Conservation (phyloP, 2,797 vertebrate species). For the Lepus oiostolus region DNA sequence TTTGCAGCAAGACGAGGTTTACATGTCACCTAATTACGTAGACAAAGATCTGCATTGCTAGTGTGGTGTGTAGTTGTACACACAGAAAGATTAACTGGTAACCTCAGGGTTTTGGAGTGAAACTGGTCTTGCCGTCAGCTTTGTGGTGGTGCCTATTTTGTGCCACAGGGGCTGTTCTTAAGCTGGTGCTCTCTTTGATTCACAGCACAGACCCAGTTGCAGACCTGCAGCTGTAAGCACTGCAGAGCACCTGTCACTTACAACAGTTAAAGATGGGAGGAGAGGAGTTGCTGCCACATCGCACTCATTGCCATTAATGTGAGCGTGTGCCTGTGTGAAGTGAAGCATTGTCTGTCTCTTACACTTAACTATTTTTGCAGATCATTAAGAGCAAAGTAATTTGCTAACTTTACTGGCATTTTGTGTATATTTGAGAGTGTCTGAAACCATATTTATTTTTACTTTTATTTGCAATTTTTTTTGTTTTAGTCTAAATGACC, state of each 20-base stretch:
- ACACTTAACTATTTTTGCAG: conserved; percentile 75
- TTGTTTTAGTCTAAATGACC: conserved; percentile 84
- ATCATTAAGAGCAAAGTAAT: conserved; percentile 84
- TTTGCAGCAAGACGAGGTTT: not conserved
- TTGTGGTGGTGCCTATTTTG: not conserved
- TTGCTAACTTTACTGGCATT: conserved; percentile 72
- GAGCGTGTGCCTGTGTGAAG: not conserved
- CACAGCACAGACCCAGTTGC: conserved; percentile 56
- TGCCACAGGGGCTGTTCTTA: not conserved
- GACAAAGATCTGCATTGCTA: not conserved
- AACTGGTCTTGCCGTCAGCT: not conserved
- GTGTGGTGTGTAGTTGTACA: not conserved
- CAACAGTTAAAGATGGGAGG: conserved; percentile 67
- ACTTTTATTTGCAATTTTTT: conserved; percentile 85
- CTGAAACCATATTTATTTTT: conserved; percentile 84
- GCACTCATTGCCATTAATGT: not conserved
- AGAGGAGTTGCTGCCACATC: not conserved
- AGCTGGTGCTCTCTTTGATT: no score
- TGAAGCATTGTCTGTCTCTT: conserved; percentile 66
- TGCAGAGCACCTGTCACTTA: conserved; percentile 44
- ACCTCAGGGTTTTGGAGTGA: not conserved
- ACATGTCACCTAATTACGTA: not conserved
- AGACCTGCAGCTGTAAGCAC: conserved; percentile 54
- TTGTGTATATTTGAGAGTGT: conserved; percentile 67
- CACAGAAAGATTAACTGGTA: not conserved